Conservation (phyloP, 2,888 invertebrate species). For the Ectemnius cavifrons region DNA sequence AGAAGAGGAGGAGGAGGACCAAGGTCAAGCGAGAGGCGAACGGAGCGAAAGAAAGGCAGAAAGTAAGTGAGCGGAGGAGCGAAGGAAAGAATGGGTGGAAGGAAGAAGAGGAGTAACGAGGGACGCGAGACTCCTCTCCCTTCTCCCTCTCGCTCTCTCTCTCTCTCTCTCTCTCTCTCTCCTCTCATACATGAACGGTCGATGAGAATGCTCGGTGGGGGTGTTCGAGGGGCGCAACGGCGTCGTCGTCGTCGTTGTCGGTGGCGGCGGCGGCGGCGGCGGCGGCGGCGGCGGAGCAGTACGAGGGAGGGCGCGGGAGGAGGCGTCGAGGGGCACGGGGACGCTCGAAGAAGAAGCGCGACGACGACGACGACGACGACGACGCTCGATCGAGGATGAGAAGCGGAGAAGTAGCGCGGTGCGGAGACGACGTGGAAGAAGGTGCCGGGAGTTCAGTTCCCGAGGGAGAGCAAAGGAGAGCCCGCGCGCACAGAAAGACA, state of each 20-base stretch:
- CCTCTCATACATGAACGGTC: conserved; percentile 51
- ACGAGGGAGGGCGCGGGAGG: conserved; percentile 14
- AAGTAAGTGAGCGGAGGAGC: conserved; percentile 25
- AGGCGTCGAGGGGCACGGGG: background rate
- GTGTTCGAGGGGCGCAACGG: conserved; percentile 45
- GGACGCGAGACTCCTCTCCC: too few relatives aligned
- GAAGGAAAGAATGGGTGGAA: conserved; percentile 31
- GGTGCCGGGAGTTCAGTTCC: too few relatives aligned
- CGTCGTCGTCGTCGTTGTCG: background rate
- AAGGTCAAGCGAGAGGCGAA: background rate
- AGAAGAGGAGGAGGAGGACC: conserved; percentile 16
- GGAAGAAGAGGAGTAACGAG: conserved; percentile 16
- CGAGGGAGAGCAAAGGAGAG: conserved; percentile 18
- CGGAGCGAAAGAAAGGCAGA: background rate
- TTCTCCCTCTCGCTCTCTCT: too few relatives aligned
- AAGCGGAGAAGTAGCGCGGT: conserved; percentile 3
- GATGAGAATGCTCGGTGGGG: conserved; percentile 63
- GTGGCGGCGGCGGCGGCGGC: background rate
- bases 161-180: too few relatives aligned
- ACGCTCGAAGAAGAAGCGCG: conserved; percentile 27
- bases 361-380: conserved; percentile 10
- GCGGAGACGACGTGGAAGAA: background rate
- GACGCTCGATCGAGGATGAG: conserved; percentile 25
- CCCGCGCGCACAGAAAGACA: background rate
- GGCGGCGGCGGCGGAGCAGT: conserved; percentile 39